These are phyloP conservation scores for Siniperca chuatsi DNA, from an alignment of 2,113 vertebrate species.

Conservation along the genomic window DNA sequence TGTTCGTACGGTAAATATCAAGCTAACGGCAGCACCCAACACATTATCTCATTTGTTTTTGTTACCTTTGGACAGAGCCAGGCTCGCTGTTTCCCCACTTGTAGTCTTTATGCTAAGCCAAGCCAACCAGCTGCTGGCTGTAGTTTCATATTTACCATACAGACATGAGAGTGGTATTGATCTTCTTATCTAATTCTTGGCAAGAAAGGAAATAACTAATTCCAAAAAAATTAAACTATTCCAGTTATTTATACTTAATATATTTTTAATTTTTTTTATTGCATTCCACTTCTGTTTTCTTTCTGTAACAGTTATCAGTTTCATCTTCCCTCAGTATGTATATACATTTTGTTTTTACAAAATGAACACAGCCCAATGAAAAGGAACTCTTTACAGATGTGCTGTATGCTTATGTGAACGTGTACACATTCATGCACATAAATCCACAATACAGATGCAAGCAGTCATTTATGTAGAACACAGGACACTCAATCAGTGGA, in stretches of 20 bases:
- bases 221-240: neutral
- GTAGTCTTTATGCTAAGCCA: neutral
- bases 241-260: neutral
- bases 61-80: neutral
- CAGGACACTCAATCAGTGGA: slow-evolving; percentile 25
- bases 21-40: neutral
- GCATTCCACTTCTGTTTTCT: neutral
- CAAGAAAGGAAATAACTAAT: neutral
- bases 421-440: neutral
- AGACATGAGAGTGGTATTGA: neutral
- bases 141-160: neutral
- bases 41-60: neutral
- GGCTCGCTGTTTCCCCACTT: neutral
- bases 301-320: neutral
- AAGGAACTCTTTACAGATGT: neutral
- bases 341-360: slow-evolving; percentile 10
- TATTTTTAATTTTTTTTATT: neutral
- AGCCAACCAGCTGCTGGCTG: neutral
- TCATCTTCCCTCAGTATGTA: neutral
- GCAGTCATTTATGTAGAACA: slow-evolving; percentile 18
- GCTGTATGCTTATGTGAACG: neutral
- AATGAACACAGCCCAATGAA: neutral
- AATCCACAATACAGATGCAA: neutral
- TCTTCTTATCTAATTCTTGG: neutral
- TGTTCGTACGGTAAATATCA: neutral